Percentiles rank a stretch among this genome's conserved stretches.
phyloP scores from a whole-genome alignment of 2,797 vertebrate genomes.

The Aeoliscus strigatus region DNA sequence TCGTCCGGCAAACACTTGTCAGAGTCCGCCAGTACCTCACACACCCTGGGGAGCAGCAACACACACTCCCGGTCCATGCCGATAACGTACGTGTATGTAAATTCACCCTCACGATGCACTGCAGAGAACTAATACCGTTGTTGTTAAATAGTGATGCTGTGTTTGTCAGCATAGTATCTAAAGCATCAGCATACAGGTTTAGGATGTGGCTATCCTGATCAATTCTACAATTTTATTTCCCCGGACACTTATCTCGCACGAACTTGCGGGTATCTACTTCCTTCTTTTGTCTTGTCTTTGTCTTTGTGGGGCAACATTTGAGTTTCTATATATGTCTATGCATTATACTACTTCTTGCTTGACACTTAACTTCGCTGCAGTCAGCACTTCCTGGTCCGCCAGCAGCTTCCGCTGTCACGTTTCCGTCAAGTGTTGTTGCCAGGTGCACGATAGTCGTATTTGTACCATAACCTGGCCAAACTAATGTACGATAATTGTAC shows the following conservation, averaged over 20 bases:
- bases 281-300: slow-evolving; percentile 16
- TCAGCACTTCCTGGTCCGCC: slow-evolving; percentile 1
- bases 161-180: background rate
- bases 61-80: slow-evolving; percentile 81
- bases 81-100: background rate
- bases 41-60: slow-evolving; percentile 82
- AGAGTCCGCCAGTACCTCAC: slow-evolving; percentile 74
- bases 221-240: background rate
- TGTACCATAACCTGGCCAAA: too few species aligned
- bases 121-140: background rate
- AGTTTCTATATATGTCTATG: too few species aligned
- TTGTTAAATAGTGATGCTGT: background rate
- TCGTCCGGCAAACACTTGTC: slow-evolving; percentile 80
- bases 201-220: background rate
- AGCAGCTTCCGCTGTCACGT: slow-evolving; percentile 46
- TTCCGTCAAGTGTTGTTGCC: too few species aligned
- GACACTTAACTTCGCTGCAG: background rate
- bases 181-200: too few species aligned
- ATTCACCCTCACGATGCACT: too few species aligned
- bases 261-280: slow-evolving; percentile 30
- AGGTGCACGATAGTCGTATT: too few species aligned
- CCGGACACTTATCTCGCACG: slow-evolving; percentile 41
- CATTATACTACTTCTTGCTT: fast-evolving
- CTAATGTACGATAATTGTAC: too few species aligned
- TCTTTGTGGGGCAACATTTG: background rate